Percentiles rank a stretch among this genome's conserved stretches.
phyloP scores from a whole-genome alignment of 2,797 vertebrate species.

The Oryzias sinensis region DNA sequence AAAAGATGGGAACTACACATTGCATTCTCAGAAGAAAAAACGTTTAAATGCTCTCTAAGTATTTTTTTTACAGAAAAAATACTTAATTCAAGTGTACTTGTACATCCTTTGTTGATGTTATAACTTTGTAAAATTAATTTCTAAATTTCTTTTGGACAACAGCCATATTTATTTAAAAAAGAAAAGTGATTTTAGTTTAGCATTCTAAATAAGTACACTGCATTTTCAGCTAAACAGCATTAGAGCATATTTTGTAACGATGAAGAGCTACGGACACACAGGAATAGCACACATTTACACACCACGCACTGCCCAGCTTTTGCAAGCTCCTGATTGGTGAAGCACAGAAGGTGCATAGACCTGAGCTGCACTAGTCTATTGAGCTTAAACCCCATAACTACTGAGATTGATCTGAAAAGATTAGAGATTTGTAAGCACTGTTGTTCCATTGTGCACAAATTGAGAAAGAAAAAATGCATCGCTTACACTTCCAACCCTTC shows the following conservation, averaged over 20 bases:
- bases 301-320: constrained; percentile 71
- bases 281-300: constrained; percentile 59
- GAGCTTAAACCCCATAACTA: constrained; percentile 53
- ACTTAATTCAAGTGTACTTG: background rate
- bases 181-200: background rate
- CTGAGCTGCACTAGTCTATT: constrained; percentile 24
- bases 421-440: constrained; percentile 59
- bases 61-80: constrained; percentile 1
- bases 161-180: too few species aligned
- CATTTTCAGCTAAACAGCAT: background rate
- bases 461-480: constrained; percentile 5
- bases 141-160: too few species aligned
- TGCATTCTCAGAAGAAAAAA: background rate
- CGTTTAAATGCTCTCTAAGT: background rate
- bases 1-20: background rate
- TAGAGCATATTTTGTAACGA: constrained; percentile 13
- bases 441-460: constrained; percentile 1
- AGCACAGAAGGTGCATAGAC: constrained; percentile 39
- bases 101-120: too few species aligned
- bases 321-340: constrained; percentile 61
- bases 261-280: constrained; percentile 31
- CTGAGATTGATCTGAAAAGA: constrained; percentile 53
- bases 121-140: too few species aligned
- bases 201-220: constrained; percentile 9
- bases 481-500: constrained; percentile 59